A percentile compares a stretch with the other conserved stretches of the same genome.
These are phyloP conservation scores for Synodontis membranacea DNA, from an alignment of 2,113 vertebrate genomes.

Conservation along the genomic window DNA sequence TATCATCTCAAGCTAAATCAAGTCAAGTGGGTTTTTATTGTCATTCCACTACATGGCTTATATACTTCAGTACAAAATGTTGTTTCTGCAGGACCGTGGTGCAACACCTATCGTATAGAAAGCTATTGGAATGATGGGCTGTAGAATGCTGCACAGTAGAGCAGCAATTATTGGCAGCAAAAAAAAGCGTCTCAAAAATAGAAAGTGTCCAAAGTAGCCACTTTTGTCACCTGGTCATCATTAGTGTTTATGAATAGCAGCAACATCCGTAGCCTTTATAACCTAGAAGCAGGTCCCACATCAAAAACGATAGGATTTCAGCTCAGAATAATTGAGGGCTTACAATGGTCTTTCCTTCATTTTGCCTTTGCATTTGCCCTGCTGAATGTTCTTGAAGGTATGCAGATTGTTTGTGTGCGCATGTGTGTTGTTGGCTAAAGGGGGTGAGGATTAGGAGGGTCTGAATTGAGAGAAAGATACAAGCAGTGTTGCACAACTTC, in stretches of 20 bases:
- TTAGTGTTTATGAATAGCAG: not conserved
- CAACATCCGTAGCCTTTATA: not conserved
- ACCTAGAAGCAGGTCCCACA: not conserved
- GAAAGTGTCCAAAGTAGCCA: not conserved
- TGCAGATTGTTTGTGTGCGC: not conserved
- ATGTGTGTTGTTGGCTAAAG: not conserved
- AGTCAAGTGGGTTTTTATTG: not conserved
- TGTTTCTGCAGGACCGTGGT: not conserved
- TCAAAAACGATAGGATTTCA: not conserved
- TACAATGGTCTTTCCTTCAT: slow-evolving; percentile 6
- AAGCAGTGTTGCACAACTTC: slow-evolving; percentile 41
- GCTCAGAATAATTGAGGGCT: not conserved
- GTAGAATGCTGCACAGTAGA: not conserved
- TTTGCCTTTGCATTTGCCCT: not conserved
- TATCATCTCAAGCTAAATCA: not conserved
- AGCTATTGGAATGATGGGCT: not conserved
- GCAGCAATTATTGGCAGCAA: not conserved
- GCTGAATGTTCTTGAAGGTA: not conserved
- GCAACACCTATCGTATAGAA: not conserved
- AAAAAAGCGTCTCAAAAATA: not conserved
- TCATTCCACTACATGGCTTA: not conserved
- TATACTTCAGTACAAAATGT: not conserved
- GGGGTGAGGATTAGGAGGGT: slow-evolving; percentile 13
- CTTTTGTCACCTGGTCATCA: not conserved
- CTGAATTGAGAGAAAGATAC: slow-evolving; percentile 16